Base-by-base conservation (phyloP, 1,140 invertebrate species). In the Aphelenchoides avenae region DNA sequence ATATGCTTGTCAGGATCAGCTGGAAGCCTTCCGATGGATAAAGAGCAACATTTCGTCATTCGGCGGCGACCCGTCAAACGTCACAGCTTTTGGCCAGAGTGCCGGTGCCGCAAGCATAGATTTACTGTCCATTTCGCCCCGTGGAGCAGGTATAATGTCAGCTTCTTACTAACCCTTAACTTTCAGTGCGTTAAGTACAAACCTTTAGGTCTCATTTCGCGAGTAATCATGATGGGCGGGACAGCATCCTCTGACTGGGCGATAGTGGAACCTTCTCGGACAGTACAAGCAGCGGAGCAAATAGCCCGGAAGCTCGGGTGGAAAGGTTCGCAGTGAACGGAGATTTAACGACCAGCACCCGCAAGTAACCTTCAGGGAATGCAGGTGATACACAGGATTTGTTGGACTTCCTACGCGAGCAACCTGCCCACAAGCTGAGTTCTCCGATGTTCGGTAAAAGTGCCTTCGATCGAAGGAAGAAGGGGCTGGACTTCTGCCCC, bases 11-110 rank as follows among this genome's bases (percentile, higher is more conserved):
- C 90, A 89, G 78, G 91, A 94, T 78, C 91, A 94, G 77, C 79
- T 90, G 64, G 87, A 92, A 87, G 91, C 89, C 5, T 81, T 92
- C 27, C 85, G 89, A 72, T 92, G 89, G 88, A 42, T 67, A 15
- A 9, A 62, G 29, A 37, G 49, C n/a, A 60, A 60, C 31, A 60
- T 60, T 37, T 18, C 27, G 7, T 18, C 30, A 1, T 60, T 60
- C 22, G 57, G 57, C n/a, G 57, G 84, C 0, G 79, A 85, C 18
- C 43, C 49, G 5, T 79, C 82, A 53, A 77, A 78, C 1, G 41
- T 61, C 22, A 64, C 87, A 0, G 79, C 79, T 6, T 64, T 87
- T 2, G 87, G 87, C 3, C 84, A 85, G 66, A 85, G 85, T 53
- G 85, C 85, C 3, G 87, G 87, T 0, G 83, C 82, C 0, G 81